Percentiles rank a stretch among this genome's conserved stretches.
Conservation (phyloP, 2,888 invertebrate species). For the Limnephilus marmoratus region DNA sequence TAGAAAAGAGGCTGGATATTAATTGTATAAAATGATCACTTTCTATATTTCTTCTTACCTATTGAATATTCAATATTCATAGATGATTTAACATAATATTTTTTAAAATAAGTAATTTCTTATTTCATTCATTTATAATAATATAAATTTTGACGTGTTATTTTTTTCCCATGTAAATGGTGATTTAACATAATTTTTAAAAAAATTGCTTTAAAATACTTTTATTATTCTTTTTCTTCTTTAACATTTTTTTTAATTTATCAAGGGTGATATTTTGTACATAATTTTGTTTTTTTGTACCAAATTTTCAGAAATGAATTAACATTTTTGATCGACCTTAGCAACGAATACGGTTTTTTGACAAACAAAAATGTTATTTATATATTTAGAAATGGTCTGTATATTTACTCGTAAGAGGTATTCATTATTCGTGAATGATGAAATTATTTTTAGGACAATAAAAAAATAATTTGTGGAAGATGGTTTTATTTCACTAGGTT, state of each 20-base stretch:
- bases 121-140: background rate
- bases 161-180: background rate
- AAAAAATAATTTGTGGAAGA: background rate
- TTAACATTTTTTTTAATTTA: background rate
- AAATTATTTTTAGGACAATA: background rate
- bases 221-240: background rate
- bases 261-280: background rate
- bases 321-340: background rate
- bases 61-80: background rate
- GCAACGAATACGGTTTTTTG: slow-evolving; percentile 14
- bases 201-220: background rate
- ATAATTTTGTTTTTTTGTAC: background rate
- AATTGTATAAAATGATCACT: background rate
- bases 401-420: background rate
- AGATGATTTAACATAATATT: background rate
- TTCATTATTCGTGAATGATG: slow-evolving; percentile 12
- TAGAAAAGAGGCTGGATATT: background rate
- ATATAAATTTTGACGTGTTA: background rate
- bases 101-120: background rate
- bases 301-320: background rate
- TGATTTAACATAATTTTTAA: background rate
- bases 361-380: background rate
- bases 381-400: slow-evolving; percentile 33
- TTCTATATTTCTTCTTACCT: background rate
- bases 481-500: background rate